Evolutionary conservation across 2,888 invertebrate genomes (phyloP).

Genomic region (Steinernema hermaphroditum): DNA sequence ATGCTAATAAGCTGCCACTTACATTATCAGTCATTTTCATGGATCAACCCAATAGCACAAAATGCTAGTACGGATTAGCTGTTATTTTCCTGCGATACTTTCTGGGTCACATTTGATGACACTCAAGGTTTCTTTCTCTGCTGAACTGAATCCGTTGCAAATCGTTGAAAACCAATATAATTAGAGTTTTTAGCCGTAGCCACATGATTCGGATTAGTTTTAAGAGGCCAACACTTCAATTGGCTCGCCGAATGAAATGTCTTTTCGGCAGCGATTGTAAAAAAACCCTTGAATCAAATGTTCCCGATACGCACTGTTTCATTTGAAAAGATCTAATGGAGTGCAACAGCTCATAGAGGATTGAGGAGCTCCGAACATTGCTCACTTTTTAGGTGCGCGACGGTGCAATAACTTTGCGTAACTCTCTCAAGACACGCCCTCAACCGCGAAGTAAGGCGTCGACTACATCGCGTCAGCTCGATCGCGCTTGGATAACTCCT

Average conservation of each 20-base stretch:
- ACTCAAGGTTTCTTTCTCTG: neutral
- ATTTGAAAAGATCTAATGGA: too few relatives aligned
- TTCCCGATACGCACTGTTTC: too few relatives aligned
- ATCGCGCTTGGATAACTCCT: constrained; percentile 28
- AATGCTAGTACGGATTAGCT: neutral
- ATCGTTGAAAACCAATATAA: neutral
- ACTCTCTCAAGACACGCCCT: constrained; percentile 22
- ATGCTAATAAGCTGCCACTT: too few relatives aligned
- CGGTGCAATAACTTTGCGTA: constrained; percentile 29
- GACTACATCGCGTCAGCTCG: constrained; percentile 4
- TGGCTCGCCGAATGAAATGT: too few relatives aligned
- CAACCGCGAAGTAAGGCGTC: neutral
- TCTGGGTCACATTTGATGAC: neutral
- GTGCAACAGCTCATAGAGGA: constrained; percentile 13
- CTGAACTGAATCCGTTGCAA: neutral
- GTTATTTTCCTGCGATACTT: too few relatives aligned
- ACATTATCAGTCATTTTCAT: too few relatives aligned
- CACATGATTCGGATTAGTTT: too few relatives aligned
- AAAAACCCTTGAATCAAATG: too few relatives aligned
- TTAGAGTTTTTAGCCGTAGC: neutral
- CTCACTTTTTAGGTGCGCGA: constrained; percentile 24
- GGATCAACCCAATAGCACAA: too few relatives aligned
- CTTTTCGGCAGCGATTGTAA: too few relatives aligned
- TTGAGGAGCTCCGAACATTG: constrained; percentile 23
- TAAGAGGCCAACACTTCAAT: too few relatives aligned